Conservation (phyloP, 2,113 vertebrate species). For the Atrichornis clamosus region DNA sequence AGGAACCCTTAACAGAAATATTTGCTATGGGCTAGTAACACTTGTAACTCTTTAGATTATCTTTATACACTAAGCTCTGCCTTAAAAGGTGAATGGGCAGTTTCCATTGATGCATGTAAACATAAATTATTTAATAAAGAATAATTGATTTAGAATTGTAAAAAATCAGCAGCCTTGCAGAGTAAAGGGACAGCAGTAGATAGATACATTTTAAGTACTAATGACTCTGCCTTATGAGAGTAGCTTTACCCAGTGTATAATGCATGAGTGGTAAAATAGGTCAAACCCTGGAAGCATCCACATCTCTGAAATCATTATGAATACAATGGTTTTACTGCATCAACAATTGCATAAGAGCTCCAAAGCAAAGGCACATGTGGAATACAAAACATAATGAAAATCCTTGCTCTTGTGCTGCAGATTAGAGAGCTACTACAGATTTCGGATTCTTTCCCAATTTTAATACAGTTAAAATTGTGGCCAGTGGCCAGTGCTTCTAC, state of each 20-base stretch:
- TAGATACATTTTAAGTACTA: conserved; percentile 45
- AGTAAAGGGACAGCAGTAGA: conserved; percentile 27
- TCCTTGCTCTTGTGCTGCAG: conserved; percentile 25
- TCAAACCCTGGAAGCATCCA: conserved; percentile 61
- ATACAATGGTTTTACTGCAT: conserved; percentile 63
- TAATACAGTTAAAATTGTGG: conserved; percentile 10
- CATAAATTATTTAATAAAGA: conserved; percentile 21
- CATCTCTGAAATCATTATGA: conserved; percentile 71
- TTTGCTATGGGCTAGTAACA: not conserved
- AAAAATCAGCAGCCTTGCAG: conserved; percentile 52
- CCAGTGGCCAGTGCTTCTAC: not conserved
- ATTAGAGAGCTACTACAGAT: not conserved
- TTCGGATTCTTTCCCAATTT: conserved; percentile 34
- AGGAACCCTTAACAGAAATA: not conserved
- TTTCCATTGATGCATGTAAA: conserved; percentile 7
- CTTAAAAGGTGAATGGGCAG: not conserved
- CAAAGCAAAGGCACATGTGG: conserved; percentile 52
- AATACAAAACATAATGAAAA: conserved; percentile 63
- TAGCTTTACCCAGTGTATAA: conserved; percentile 58
- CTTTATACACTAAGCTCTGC: not conserved
- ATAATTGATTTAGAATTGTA: conserved; percentile 36
- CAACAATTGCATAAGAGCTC: conserved; percentile 63
- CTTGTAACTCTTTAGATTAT: not conserved
- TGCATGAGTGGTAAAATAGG: conserved; percentile 66
- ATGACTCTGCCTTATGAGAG: conserved; percentile 46